These are phyloP conservation scores for Lepidochrysops patricia DNA, from an alignment of 2,888 invertebrate species.

Conservation along the genomic window DNA sequence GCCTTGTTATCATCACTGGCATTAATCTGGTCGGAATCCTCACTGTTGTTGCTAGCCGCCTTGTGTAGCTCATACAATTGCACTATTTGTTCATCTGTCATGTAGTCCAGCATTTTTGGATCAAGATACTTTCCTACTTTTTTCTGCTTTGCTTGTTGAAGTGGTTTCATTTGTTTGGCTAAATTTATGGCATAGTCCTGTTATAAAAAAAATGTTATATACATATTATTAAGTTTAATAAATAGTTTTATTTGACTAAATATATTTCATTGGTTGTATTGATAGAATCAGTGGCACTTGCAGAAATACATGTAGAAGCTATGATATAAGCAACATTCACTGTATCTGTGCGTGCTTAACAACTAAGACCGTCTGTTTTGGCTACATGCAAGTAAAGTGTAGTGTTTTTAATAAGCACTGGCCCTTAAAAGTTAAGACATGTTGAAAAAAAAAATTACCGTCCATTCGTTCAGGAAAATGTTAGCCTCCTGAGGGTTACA, in stretches of 20 bases:
- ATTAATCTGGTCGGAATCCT: constrained; percentile 12
- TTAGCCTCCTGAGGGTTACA: constrained; percentile 80
- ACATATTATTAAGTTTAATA: too few relatives aligned
- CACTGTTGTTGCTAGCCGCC: constrained; percentile 59
- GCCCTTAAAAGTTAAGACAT: neutral
- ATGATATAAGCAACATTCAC: too few relatives aligned
- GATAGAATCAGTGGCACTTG: too few relatives aligned
- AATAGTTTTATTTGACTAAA: too few relatives aligned
- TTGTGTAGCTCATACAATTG: constrained; percentile 89
- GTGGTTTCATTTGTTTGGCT: constrained; percentile 81
- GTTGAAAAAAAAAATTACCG: constrained; percentile 79
- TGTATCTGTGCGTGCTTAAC: too few relatives aligned
- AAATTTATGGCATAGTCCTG: constrained; percentile 86
- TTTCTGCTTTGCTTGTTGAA: constrained; percentile 73
- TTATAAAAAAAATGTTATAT: constrained; percentile 29
- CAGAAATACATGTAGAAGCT: too few relatives aligned
- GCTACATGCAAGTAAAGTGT: too few relatives aligned
- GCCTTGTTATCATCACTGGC: constrained; percentile 13
- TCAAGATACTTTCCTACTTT: constrained; percentile 79
- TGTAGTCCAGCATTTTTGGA: constrained; percentile 76
- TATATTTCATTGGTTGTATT: too few relatives aligned
- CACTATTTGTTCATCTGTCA: constrained; percentile 87
- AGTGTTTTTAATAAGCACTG: too few relatives aligned
- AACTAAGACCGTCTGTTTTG: too few relatives aligned
- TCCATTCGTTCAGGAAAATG: constrained; percentile 92